These are phyloP conservation scores for Kryptopterus vitreolus DNA, from an alignment of 2,797 vertebrate genomes.

Conservation along the genomic window DNA sequence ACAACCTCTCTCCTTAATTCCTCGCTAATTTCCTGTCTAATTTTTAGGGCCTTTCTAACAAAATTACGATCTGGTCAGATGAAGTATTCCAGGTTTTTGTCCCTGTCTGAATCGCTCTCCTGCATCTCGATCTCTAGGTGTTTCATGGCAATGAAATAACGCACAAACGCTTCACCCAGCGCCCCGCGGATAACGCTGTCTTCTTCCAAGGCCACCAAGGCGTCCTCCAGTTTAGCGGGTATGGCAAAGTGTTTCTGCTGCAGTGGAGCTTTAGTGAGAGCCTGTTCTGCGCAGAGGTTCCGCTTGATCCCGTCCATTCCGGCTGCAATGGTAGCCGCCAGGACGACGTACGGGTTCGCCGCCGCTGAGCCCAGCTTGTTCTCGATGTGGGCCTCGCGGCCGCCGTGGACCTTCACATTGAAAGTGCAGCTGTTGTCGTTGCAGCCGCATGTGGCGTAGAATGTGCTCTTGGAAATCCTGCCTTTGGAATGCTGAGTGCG, in stretches of 20 bases:
- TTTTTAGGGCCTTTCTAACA: no score
- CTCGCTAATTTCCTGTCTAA: no score
- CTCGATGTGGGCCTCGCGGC: constrained; percentile 81
- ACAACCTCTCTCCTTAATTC: no score
- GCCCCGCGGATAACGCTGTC: constrained; percentile 79
- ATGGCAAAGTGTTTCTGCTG: constrained; percentile 71
- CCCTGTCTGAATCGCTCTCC: constrained; percentile 84
- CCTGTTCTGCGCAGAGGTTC: constrained; percentile 66
- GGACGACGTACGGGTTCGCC: constrained; percentile 89
- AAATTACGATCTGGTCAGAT: constrained; percentile 74
- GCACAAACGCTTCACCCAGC: constrained; percentile 86
- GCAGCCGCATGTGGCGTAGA: constrained; percentile 82
- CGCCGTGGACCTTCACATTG: constrained; percentile 85
- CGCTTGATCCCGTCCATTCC: constrained; percentile 86
- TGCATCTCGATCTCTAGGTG: constrained; percentile 90
- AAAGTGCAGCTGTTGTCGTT: constrained; percentile 90
- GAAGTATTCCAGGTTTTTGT: constrained; percentile 92
- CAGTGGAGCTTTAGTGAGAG: constrained; percentile 62
- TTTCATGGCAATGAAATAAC: constrained; percentile 93
- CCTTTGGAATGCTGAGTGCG: constrained; percentile 79
- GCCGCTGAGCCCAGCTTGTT: constrained; percentile 89
- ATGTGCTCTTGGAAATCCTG: constrained; percentile 74
- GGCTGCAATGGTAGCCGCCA: constrained; percentile 86
- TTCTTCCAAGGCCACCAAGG: constrained; percentile 79
- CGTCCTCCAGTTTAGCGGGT: constrained; percentile 86